phyloP scores from a whole-genome alignment of 2,797 vertebrate species.

The Cryptoblepharus egeriae region DNA sequence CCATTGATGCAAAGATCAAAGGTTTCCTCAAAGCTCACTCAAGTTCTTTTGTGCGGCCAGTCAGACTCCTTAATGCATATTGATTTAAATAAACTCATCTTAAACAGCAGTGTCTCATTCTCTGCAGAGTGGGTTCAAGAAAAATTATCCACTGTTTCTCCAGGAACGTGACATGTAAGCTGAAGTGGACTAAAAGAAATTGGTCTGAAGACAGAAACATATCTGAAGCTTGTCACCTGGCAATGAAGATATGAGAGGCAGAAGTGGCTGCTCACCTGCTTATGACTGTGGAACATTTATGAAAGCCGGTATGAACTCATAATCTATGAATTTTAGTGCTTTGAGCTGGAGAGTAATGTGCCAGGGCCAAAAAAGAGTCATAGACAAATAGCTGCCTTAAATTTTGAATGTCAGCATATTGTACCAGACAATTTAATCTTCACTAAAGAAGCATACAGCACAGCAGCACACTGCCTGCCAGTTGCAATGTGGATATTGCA shows the following conservation, averaged over 20 bases:
- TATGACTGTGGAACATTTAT: not conserved
- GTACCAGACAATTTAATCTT: slow-evolving; percentile 3
- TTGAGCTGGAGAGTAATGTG: not conserved
- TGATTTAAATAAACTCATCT: not conserved
- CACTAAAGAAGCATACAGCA: not conserved
- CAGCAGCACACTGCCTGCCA: not conserved
- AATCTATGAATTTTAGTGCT: slow-evolving; percentile 5
- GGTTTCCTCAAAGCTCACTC: not conserved
- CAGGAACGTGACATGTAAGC: not conserved
- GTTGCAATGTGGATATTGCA: not conserved
- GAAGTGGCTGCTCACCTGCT: not conserved
- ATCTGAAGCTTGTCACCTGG: slow-evolving; percentile 15
- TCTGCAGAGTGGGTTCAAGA: not conserved
- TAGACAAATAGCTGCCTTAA: not conserved
- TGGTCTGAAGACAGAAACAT: slow-evolving; percentile 10
- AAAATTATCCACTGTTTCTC: not conserved
- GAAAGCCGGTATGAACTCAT: not conserved
- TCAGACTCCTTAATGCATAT: not conserved
- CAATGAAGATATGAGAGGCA: slow-evolving; percentile 28
- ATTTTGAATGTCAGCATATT: not conserved
- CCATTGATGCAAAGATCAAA: slow-evolving; percentile 30
- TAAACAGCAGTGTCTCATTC: not conserved
- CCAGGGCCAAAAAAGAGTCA: slow-evolving; percentile 24
- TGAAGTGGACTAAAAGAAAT: not conserved
- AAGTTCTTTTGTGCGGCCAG: not conserved